Percentiles rank a stretch among this genome's conserved stretches.
These are phyloP conservation scores for Meghimatium bilineatum DNA, from an alignment of 2,888 invertebrate genomes.

Conservation along the genomic window DNA sequence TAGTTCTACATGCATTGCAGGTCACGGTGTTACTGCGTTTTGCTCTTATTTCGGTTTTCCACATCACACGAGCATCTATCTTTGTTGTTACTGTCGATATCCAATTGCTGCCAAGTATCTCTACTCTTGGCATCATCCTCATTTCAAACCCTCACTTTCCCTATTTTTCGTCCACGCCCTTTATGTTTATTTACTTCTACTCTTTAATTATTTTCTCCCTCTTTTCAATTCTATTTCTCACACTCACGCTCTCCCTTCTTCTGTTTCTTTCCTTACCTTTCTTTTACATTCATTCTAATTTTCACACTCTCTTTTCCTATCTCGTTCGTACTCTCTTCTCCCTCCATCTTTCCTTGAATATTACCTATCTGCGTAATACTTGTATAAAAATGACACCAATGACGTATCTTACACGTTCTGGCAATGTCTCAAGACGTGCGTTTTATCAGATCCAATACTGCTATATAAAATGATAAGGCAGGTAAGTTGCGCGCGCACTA, in stretches of 20 bases:
- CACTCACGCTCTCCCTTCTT: background rate
- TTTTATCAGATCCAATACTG: background rate
- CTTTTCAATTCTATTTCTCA: slow-evolving; percentile 7
- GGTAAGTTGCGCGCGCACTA: background rate
- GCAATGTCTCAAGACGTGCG: background rate
- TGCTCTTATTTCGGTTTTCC: too few species aligned
- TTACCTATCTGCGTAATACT: background rate
- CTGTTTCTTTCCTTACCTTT: background rate
- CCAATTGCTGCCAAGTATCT: too few species aligned
- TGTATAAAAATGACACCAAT: background rate
- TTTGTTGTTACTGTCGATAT: too few species aligned
- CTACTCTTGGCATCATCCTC: background rate
- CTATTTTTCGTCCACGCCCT: too few species aligned
- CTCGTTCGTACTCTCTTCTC: background rate
- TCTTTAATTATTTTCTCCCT: background rate
- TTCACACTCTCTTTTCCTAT: too few species aligned
- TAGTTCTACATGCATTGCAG: too few species aligned
- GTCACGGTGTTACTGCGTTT: too few species aligned
- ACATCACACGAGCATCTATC: too few species aligned
- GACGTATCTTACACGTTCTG: background rate
- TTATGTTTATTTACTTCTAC: too few species aligned
- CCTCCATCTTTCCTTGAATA: background rate
- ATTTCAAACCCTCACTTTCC: too few species aligned
- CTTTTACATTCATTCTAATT: too few species aligned
- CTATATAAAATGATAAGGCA: background rate